Evolutionary conservation across 2,888 invertebrate species (phyloP).

Genomic region (Agriopis aurantiaria): DNA sequence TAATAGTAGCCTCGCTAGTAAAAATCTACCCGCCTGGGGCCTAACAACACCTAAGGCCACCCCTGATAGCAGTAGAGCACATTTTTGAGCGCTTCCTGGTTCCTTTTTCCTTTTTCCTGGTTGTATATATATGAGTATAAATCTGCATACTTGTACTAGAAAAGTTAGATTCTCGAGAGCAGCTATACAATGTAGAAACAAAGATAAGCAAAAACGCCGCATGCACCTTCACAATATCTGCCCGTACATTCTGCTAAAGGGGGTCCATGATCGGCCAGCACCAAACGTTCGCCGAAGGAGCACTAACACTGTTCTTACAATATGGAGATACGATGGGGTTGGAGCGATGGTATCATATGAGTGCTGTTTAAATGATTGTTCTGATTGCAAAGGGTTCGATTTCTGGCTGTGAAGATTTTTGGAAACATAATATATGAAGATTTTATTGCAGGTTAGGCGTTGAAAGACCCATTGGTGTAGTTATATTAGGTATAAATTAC

Average conservation of each 20-base stretch:
- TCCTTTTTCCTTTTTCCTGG: too few species aligned
- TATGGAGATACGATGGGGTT: constrained; percentile 27
- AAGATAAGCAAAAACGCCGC: constrained; percentile 15
- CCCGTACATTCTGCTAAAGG: constrained; percentile 48
- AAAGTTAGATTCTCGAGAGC: too few species aligned
- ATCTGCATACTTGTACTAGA: too few species aligned
- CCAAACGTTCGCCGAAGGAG: constrained; percentile 66
- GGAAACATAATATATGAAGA: not conserved
- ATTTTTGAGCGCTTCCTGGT: too few species aligned
- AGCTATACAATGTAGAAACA: too few species aligned
- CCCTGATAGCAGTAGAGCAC: too few species aligned
- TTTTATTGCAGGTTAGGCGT: not conserved
- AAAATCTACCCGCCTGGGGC: too few species aligned
- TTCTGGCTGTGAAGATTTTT: constrained; percentile 5
- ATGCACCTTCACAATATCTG: constrained; percentile 18
- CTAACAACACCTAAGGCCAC: too few species aligned
- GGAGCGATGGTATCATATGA: constrained; percentile 23
- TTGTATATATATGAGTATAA: too few species aligned
- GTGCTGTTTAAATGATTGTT: constrained; percentile 31
- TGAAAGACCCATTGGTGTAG: not conserved
- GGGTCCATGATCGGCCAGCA: constrained; percentile 45
- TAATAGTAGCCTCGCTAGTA: too few species aligned
- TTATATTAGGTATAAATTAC: too few species aligned
- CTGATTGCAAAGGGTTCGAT: constrained; percentile 22
- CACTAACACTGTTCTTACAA: constrained; percentile 60